phyloP scores from a whole-genome alignment of 2,797 vertebrate species.

The Danio jaintianensis region DNA sequence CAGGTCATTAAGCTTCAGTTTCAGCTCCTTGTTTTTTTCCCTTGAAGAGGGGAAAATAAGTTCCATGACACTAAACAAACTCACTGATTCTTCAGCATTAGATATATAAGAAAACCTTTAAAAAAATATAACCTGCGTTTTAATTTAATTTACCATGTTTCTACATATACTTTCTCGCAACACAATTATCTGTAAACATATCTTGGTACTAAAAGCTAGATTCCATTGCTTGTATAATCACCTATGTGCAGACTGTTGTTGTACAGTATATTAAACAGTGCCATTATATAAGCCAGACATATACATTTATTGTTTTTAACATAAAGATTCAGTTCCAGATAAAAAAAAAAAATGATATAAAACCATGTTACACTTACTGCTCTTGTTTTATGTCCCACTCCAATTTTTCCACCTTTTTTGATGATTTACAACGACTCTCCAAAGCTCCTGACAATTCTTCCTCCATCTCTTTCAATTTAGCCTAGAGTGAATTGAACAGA shows the following conservation, averaged over 20 bases:
- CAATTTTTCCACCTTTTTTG: slow-evolving; percentile 74
- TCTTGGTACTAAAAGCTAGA: too few species aligned
- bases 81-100: neutral
- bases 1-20: slow-evolving; percentile 73
- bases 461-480: slow-evolving; percentile 77
- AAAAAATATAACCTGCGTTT: too few species aligned
- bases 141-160: neutral
- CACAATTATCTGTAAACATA: too few species aligned
- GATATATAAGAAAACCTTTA: too few species aligned
- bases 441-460: slow-evolving; percentile 73
- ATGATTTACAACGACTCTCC: slow-evolving; percentile 77
- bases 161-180: neutral
- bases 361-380: slow-evolving; percentile 65
- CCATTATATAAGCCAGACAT: too few species aligned
- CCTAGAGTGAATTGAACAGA: slow-evolving; percentile 71
- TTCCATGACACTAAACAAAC: neutral
- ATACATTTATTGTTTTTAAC: neutral
- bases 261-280: too few species aligned
- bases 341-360: slow-evolving; percentile 21
- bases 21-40: slow-evolving; percentile 77
- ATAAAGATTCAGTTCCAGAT: neutral
- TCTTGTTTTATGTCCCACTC: slow-evolving; percentile 65
- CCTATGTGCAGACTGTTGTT: too few species aligned
- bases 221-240: too few species aligned
- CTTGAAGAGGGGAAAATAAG: slow-evolving; percentile 68